Base-by-base conservation (phyloP, 2,113 vertebrate genomes). In the Cricetomys ansorgei region DNA sequence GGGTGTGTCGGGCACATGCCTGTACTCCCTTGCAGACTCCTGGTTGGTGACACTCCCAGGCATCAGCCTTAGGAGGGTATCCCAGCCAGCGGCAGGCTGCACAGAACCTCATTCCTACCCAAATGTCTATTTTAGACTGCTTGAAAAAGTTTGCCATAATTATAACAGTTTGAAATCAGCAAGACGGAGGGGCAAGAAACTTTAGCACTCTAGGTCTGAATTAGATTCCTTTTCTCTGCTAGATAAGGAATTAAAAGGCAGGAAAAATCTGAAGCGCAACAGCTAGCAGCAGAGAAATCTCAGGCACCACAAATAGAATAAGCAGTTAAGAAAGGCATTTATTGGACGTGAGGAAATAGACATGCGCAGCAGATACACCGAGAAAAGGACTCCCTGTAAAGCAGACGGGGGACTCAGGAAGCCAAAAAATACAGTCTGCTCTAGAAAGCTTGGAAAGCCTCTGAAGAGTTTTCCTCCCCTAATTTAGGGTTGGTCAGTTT, bases 171-270 rank as follows among this genome's bases (percentile, higher is more conserved):
- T 73, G 94, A 93, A 97, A 96, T 97, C 96, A 98, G 81, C 43
- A 92, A 97, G 97, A 92, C 93, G 96, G 97, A 87, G 88, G 96
- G 96, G 97, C 91, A 91, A 88, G 94, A 96, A 43, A 91, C 96
- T 97, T 97, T 67, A 89, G 92, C 67, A 96, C 92, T 80, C 0
- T 87, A 94, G 80, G n/a, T 45, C 57, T 45, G 40, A n/a, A 43
- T 84, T 1, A 0, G 4, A 15, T 62, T 19, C 19, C 3, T 0
- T 79, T 53, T 53, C 31, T 76, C 45, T 50, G 13, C 43, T 27
- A 16, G 45, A 8, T 16, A 16, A 48, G 9, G 48, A 31, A 53
- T 19, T 11, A 9, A 53, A 79, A 53, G 31, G 76, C 31, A 37
- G 48, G 9, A 53, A 53, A 79, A 17, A 9, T 37, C 17, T 21